Evolutionary conservation across 2,797 vertebrate genomes (phyloP), one percentile per base, ranked within the genome.

Genomic region (Chromobotia macracanthus): DNA sequence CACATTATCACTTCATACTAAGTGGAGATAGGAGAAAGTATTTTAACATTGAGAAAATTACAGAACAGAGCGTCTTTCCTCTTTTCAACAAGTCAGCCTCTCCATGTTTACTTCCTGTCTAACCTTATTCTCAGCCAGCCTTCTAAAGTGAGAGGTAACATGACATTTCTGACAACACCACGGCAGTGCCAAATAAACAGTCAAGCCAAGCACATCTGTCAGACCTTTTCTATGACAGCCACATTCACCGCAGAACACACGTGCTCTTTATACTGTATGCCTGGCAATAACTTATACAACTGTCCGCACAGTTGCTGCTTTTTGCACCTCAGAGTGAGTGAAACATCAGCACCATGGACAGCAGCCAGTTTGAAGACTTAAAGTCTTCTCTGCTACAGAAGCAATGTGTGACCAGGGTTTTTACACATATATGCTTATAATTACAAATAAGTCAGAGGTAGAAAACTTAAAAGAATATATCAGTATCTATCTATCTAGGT

Each of bases 281-380:
- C 64, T 66, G 44, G 41, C 56, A 60, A 63, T 48, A 50, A 66
- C 21, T 72, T 58, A 38, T n/a, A 53, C 41, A 69, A 55, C 66
- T 48, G 38, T 67, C 56, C 60, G 31, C 18, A 38, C 65, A 21
- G 13, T 25, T 1, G 10, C 25, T 82, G 71, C 55, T 35, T 19
- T 76, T 38, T 72, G 21, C 53, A 64, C 18, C 23, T 53, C 38
- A 18, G 56, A 53, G 5, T 50, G 46, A 77, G 70, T 23, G 31
- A 67, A 46, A 79, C 63, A 81, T 91, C 90, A 93, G 92, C 79
- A 93, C 92, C 91, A 91, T 82, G 90, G 92, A 92, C 91, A 93
- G 91, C 79, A 13, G 31, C 82, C 86, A 83, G 63, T 4, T 31
- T 8, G 1, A 10, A 64, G 31, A 18, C 61, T 64, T 9, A 56